Percentiles rank a stretch among this genome's conserved stretches.
phyloP scores from a whole-genome alignment of 2,113 vertebrate species.

The Rhinolophus sinicus region DNA sequence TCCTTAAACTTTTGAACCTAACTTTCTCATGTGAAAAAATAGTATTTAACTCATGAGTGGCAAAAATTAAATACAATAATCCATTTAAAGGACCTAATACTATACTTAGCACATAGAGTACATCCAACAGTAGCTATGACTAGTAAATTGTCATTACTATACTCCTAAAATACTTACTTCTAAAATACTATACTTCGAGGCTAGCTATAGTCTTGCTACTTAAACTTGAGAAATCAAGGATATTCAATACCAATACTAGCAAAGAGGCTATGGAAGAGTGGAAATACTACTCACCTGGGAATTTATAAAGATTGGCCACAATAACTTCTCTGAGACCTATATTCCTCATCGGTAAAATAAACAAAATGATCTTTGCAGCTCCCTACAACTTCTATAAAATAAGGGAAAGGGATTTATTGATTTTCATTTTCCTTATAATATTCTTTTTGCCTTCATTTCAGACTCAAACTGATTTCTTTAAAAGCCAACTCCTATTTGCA shows the following conservation, averaged over 20 bases:
- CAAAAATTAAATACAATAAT: constrained; percentile 22
- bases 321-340: background rate
- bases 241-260: background rate
- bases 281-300: background rate
- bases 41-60: background rate
- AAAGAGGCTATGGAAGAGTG: background rate
- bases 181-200: background rate
- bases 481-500: background rate
- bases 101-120: background rate
- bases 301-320: background rate
- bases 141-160: background rate
- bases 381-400: background rate
- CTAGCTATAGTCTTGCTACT: background rate
- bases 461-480: constrained; percentile 4
- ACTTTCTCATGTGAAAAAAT: background rate
- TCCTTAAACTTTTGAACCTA: background rate
- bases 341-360: background rate
- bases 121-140: background rate
- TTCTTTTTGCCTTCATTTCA: constrained; percentile 24
- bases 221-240: background rate
- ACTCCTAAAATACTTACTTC: background rate
- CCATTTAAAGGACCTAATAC: background rate
- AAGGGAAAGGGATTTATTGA: background rate
- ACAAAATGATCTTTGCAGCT: background rate
- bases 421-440: background rate